A percentile compares a stretch with the other conserved stretches of the same genome.
Evolutionary conservation across 2,113 vertebrate genomes (phyloP).

Genomic region (Epinephelus lanceolatus): DNA sequence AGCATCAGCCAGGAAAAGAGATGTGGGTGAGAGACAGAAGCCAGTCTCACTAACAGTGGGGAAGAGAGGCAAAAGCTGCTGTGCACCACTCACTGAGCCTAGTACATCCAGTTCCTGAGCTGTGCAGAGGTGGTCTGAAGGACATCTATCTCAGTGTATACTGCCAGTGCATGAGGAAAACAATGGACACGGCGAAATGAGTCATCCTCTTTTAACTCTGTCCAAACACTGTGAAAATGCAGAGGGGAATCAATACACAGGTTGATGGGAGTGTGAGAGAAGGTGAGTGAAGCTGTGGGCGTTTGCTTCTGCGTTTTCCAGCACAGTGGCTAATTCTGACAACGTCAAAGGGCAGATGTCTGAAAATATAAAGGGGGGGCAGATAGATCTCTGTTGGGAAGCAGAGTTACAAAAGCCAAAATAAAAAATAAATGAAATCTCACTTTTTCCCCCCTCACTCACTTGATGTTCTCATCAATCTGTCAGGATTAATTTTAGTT

Average conservation of each 20-base stretch:
- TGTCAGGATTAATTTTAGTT: slow-evolving; percentile 12
- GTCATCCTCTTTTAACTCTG: slow-evolving; percentile 58
- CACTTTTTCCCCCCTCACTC: not conserved
- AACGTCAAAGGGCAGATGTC: slow-evolving; percentile 13
- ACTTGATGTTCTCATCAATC: slow-evolving; percentile 9
- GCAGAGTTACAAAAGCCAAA: not conserved
- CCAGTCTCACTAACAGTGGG: not conserved
- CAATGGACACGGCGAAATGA: slow-evolving; percentile 58
- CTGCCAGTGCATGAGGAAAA: slow-evolving; percentile 32
- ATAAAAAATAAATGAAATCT: not conserved
- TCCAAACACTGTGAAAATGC: slow-evolving; percentile 52
- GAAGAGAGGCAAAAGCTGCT: slow-evolving; percentile 13
- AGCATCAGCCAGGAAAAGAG: slow-evolving; percentile 5
- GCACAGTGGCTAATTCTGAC: slow-evolving; percentile 22
- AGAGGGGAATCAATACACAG: slow-evolving; percentile 57
- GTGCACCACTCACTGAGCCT: slow-evolving; percentile 23
- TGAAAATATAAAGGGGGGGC: not conserved
- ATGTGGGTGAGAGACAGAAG: not conserved
- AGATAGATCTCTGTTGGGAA: slow-evolving; percentile 9
- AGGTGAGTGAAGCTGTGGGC: slow-evolving; percentile 52
- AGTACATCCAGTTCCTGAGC: slow-evolving; percentile 63
- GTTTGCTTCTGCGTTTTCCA: slow-evolving; percentile 28
- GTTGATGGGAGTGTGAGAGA: slow-evolving; percentile 45
- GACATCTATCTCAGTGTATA: slow-evolving; percentile 50
- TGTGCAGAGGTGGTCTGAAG: slow-evolving; percentile 73